Evolutionary conservation across 2,113 vertebrate species (phyloP).

Genomic region (Ursus arctos): DNA sequence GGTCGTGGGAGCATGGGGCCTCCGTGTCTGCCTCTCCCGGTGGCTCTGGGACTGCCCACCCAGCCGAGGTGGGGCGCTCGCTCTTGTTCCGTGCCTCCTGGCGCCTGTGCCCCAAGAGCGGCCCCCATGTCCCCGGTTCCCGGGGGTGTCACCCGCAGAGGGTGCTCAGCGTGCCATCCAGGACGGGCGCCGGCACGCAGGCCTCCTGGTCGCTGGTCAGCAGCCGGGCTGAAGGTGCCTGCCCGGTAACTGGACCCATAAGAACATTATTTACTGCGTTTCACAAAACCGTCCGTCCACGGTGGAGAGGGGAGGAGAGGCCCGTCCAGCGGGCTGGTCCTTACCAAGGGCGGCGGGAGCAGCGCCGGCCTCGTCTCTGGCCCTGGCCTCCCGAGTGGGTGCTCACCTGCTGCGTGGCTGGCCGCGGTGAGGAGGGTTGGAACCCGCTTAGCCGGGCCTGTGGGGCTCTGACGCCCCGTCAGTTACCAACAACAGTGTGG

Average conservation of each 20-base stretch:
- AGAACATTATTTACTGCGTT: fast-evolving
- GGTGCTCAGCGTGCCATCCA: not conserved
- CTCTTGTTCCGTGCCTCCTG: fast-evolving
- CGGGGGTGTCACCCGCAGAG: not conserved
- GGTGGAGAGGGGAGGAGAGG: fast-evolving
- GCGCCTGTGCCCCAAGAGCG: not conserved
- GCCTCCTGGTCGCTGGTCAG: not conserved
- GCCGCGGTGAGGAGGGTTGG: not conserved
- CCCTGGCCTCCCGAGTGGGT: not conserved
- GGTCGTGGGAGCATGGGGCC: not conserved
- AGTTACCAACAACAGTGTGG: too few species aligned
- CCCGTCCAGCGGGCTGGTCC: not conserved
- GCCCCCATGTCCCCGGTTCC: not conserved
- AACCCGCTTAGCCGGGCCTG: too few species aligned
- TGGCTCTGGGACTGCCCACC: not conserved
- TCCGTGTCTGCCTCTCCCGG: not conserved
- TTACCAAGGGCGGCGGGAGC: too few species aligned
- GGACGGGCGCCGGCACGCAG: fast-evolving
- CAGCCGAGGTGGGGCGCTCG: not conserved
- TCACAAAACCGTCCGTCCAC: not conserved
- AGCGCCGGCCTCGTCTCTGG: too few species aligned
- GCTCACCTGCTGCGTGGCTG: not conserved
- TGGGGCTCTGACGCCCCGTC: too few species aligned
- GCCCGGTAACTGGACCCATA: too few species aligned
- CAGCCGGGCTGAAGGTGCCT: too few species aligned